Evolutionary conservation across 2,888 invertebrate genomes (phyloP), one percentile per base, ranked within the genome.

Genomic region (Syritta pipiens): DNA sequence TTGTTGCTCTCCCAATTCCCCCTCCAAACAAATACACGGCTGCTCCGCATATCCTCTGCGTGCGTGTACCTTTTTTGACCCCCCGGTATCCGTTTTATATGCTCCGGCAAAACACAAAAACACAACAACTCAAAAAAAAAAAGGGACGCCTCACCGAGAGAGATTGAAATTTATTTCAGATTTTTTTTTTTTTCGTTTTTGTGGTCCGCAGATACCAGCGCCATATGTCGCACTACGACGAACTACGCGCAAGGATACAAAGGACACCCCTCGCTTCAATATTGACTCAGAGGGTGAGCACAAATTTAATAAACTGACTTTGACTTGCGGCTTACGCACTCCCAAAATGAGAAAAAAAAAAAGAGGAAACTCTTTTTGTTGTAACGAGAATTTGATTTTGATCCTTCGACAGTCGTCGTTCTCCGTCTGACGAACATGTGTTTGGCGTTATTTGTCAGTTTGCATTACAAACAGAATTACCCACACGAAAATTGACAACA

Each of bases 31-130:
- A 32, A 37, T 37, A 46, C 28, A 48, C 20, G 40, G 37, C 32
- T 12, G 9, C 17, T 42, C 10, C 40, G 19, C 59, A 42, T 37
- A 37, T n/a, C 37, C 14, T 7, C 37, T 17, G 37, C 37, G 20
- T 48, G 62, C 40, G 40, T 48, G 46, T 9, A 51, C 62, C 49
- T 63, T 63, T n/a, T 62, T 51, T 63, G 62, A 63, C 49, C 62
- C 26, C 40, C n/a, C n/a, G n/a, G n/a, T n/a, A n/a, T n/a, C n/a
- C n/a, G n/a, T n/a, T n/a, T n/a, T n/a, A n/a, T n/a, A n/a, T n/a
- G n/a, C n/a, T n/a, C n/a, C n/a, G n/a, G n/a, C n/a, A n/a, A n/a
- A n/a, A n/a, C n/a, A n/a, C n/a, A n/a, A n/a, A n/a, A 49, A 63
- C 51, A 30, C 49, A 40, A 28, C 62, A 12, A 30, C 35, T 62